Base-by-base conservation (phyloP, 2,888 invertebrate species). In the Mactromeris polynyma region DNA sequence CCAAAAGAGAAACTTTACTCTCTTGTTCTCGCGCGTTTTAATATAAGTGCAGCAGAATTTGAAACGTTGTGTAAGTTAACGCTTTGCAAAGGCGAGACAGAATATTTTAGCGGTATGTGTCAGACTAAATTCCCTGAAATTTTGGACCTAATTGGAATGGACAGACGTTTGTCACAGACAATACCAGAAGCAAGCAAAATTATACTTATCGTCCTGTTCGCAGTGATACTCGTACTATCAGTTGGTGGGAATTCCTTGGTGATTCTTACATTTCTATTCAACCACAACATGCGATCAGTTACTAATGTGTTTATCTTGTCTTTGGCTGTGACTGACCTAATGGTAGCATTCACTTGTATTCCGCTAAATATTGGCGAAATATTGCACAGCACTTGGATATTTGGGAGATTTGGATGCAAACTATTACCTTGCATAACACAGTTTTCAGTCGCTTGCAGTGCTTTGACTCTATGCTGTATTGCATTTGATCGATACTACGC, bases 291-390 rank as follows among this genome's bases (percentile, higher is more conserved):
- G 94, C 91, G 95, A 9, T 93, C 94, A 4, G 93, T 92, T 7
- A 94, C 94, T 6, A 95, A 95, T 82, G 93, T 94, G 9, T 95
- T 94, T 87, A 94, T 95, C 19, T 89, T 94, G 17, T 95, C 94
- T 14, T 91, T 95, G 31, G 94, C 95, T 2, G 86, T 94, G 31
- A 94, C 94, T 85, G 94, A 95, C 81, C 82, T 95, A 26, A 88
- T 94, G 38, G 90, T 94, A n/a, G 90, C 93, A 0, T 80, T 93
- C 7, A 93, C 93, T 4, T 91, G 92, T 81, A 93, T 93, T 26
- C 94, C 94, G 1, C 83, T 95, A 51, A 93, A 94, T 80, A 89
- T 95, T 14, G 91, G 90, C 14, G 88, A 79, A 36, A 88, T 90
- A 0, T 51, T 93, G 9, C 31, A 82, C 17, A 88, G 89, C 2